Base-by-base conservation (phyloP, 2,888 invertebrate genomes). In the Cephonodes hylas region DNA sequence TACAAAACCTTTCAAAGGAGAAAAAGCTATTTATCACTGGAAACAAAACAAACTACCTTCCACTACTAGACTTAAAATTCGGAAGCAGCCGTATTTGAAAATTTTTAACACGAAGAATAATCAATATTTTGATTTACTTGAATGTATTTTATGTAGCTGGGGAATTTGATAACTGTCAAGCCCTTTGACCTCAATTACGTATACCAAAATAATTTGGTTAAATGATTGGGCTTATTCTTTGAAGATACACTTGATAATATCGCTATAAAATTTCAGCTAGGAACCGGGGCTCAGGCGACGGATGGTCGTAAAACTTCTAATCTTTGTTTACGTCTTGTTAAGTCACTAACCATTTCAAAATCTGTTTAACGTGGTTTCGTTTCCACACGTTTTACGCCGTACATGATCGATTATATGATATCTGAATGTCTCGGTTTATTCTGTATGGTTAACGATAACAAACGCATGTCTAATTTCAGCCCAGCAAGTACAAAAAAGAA, bases 321-420 rank as follows among this genome's bases (percentile, higher is more conserved):
- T 86, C 84, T 83, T 66, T 75, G 74, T 83, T 81, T 81, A 83
- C 83, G 80, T 86, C 86, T 89, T 79, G 87, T 89, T 89, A 89
- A 85, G 74, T 81, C 81, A 82, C 76, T 77, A 76, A 84, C 85
- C 88, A 85, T 90, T 86, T 87, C 85, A 85, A 86, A 90, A 88
- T 81, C 80, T 69, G 64, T 79, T 76, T 83, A 82, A 84, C 79
- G 78, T 72, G 71, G 72, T 73, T 73, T 70, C 74, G 72, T 73
- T 73, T 70, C 74, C 73, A 56, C 56, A 44, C 61, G 60, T 59
- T 60, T 60, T 45, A 58, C 64, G 58, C 61, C 77, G 79, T 80
- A 74, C 65, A 71, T 77, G 85, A 89, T 89, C 79, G 81, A 86
- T 87, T 88, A 76, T 66, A 69, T 45, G 70, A 77, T 79, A 77